A percentile compares a stretch with the other conserved stretches of the same genome.
phyloP scores from a whole-genome alignment of 2,888 invertebrate genomes.

The Nemotelus pantherinus region DNA sequence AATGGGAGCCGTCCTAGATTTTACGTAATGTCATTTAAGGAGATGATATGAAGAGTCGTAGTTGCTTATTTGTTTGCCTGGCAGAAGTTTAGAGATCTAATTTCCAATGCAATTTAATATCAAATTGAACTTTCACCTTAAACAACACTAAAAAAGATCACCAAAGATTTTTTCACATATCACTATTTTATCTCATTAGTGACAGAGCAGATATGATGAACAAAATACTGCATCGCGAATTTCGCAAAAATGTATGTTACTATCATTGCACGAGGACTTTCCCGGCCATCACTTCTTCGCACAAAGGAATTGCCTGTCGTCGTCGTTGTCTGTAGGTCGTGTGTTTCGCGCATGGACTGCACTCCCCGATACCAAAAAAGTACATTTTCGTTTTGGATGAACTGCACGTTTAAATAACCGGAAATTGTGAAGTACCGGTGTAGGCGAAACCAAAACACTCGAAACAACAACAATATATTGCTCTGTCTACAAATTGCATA shows the following conservation, averaged over 20 bases:
- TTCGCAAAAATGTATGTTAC: neutral
- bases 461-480: neutral
- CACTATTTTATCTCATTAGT: too few relatives aligned
- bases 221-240: too few relatives aligned
- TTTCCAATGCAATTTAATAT: too few relatives aligned
- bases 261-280: slow-evolving; percentile 4
- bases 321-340: slow-evolving; percentile 23
- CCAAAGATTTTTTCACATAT: too few relatives aligned
- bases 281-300: slow-evolving; percentile 32
- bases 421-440: slow-evolving; percentile 15
- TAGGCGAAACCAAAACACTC: neutral
- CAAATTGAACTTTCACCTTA: too few relatives aligned
- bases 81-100: too few relatives aligned
- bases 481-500: neutral
- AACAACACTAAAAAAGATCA: too few relatives aligned
- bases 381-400: neutral
- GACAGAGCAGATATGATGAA: too few relatives aligned
- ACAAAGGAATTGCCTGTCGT: slow-evolving; percentile 25
- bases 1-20: too few relatives aligned
- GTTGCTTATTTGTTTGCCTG: too few relatives aligned
- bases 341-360: slow-evolving; percentile 33
- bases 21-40: too few relatives aligned
- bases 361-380: slow-evolving; percentile 16
- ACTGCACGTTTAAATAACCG: slow-evolving; percentile 12
- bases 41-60: too few relatives aligned